Base-by-base conservation (phyloP, 2,888 invertebrate genomes). In the Drosophila demipolita region DNA sequence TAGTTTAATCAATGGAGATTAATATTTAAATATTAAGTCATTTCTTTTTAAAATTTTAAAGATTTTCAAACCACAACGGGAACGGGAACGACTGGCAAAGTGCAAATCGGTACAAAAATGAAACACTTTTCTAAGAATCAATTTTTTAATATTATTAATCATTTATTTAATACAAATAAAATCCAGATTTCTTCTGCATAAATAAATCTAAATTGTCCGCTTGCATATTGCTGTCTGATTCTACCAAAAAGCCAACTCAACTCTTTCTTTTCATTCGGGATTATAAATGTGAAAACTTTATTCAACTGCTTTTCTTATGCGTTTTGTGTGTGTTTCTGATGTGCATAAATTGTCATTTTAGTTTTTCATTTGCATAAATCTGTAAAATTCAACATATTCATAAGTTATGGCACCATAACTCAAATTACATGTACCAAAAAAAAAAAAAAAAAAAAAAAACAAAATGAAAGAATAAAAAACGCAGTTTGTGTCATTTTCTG, bases 341-440 rank as follows among this genome's bases (percentile, higher is more conserved):
- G 32, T 55, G 36, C 53, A 55, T 62, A 62, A 49, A 53, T 62
- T 58, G 53, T 26, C 29, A 29, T 60, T 63, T 55, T 52, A 54
- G 49, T 48, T 55, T 50, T 23, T 32, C 54, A 59, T 63, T 63
- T 40, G 38, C 58, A 71, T 74, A 55, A 71, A 71, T 72, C 55
- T 61, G 9, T 3, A 8, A 53, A 36, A 26, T 60, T 45, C 54
- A 65, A 49, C 68, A 59, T 68, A 55, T 68, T 61, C 36, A 74
- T 55, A 78, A 78, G 68, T 69, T 35, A 69, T 60, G 65, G 49
- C 48, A 35, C 17, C 76, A 70, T 70, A 79, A 63, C 62, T 77
- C 66, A 69, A 36, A 50, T 42, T 11, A 40, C 11, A 49, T 38
- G 55, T 26, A 12, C 23, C 8, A 32, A 12, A 3, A 26, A 11